Evolutionary conservation across 2,113 vertebrate species (phyloP).

Genomic region (Dasyurus viverrinus): DNA sequence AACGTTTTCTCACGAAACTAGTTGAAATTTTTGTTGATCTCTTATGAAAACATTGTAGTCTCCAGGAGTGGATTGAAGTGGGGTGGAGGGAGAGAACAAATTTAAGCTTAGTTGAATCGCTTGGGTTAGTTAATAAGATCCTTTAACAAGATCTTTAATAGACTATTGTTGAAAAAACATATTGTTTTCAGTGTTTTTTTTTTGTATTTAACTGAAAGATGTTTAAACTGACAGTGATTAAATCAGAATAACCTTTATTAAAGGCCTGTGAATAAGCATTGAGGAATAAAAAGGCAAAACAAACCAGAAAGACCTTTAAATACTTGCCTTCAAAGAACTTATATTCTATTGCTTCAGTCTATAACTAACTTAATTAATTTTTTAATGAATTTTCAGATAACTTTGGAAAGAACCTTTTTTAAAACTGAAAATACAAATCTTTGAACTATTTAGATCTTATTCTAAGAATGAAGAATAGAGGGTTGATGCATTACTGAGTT

Average conservation of each 20-base stretch:
- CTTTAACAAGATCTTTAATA: neutral
- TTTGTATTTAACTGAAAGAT: neutral
- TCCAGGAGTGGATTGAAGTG: constrained; percentile 61
- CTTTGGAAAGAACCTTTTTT: neutral
- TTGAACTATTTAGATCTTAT: neutral
- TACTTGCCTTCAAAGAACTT: neutral
- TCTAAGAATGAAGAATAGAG: neutral
- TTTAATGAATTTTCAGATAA: constrained; percentile 27
- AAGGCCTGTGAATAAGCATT: neutral
- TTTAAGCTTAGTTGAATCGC: constrained; percentile 63
- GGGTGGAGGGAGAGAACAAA: constrained; percentile 25
- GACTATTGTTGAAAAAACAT: neutral
- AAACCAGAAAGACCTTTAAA: neutral
- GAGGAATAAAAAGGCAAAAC: neutral
- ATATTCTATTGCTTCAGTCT: neutral
- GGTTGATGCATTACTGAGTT: neutral
- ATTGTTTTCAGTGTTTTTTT: neutral
- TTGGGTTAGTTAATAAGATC: neutral
- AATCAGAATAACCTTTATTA: neutral
- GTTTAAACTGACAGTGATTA: neutral
- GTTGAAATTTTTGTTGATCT: constrained; percentile 61
- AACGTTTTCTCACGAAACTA: constrained; percentile 19
- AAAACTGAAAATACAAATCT: neutral
- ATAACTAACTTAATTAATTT: neutral
- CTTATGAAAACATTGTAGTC: constrained; percentile 60